These are phyloP conservation scores for Melanophora roralis DNA, from an alignment of 2,888 invertebrate genomes.

Conservation along the genomic window DNA sequence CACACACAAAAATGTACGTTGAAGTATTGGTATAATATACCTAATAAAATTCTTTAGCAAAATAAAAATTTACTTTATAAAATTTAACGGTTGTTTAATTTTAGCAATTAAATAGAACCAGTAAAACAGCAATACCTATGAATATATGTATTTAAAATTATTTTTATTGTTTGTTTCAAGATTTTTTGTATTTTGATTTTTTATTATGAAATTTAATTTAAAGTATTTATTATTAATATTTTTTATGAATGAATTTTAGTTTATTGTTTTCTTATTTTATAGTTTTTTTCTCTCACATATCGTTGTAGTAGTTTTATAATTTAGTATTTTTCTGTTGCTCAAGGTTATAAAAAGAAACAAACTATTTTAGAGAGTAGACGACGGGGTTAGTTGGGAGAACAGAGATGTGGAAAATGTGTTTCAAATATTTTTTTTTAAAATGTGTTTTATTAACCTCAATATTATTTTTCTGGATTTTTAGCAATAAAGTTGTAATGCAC, in stretches of 20 bases:
- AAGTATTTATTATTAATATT: not conserved
- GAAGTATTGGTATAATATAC: too few relatives aligned
- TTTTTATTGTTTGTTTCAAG: not conserved
- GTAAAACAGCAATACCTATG: not conserved
- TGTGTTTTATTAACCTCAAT: not conserved
- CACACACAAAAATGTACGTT: not conserved
- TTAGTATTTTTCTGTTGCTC: constrained; percentile 25
- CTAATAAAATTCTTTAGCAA: not conserved
- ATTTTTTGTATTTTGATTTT: not conserved
- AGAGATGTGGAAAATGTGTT: not conserved
- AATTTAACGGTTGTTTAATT: constrained; percentile 14
- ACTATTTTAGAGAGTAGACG: constrained; percentile 5
- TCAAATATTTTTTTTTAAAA: too few relatives aligned
- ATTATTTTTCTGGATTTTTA: not conserved
- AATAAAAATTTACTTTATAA: not conserved
- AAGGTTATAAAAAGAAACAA: constrained; percentile 37
- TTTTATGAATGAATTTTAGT: constrained; percentile 59
- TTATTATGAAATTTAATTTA: too few relatives aligned
- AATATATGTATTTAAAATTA: not conserved
- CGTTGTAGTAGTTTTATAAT: not conserved
- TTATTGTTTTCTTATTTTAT: not conserved
- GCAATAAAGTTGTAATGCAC: constrained; percentile 43
- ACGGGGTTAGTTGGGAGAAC: not conserved
- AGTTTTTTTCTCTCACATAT: constrained; percentile 4
- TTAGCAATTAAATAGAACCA: not conserved